These are phyloP conservation scores for Gallinago jamesoni DNA, from an alignment of 2,113 vertebrate genomes.

Conservation along the genomic window DNA sequence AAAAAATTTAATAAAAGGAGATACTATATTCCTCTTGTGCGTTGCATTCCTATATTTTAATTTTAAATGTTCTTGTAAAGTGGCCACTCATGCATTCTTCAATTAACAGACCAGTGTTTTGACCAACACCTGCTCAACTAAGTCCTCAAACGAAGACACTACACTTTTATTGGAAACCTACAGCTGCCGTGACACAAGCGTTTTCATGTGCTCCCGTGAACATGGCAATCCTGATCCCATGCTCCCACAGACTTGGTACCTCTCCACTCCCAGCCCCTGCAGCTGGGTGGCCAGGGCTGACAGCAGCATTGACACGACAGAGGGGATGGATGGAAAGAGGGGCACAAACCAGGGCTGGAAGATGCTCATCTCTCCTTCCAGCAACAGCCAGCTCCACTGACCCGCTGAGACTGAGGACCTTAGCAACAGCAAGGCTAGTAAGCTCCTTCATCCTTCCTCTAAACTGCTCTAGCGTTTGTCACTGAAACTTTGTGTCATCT, in stretches of 20 bases:
- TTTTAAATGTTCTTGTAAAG: neutral
- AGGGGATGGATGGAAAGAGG: no score
- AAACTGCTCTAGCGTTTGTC: neutral
- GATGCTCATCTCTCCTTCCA: neutral
- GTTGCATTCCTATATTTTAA: neutral
- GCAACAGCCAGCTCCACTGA: neutral
- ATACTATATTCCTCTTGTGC: neutral
- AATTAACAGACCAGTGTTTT: neutral
- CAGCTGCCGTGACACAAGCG: neutral
- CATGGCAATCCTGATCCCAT: neutral
- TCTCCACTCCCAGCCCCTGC: neutral
- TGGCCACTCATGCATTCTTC: neutral
- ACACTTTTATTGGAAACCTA: neutral
- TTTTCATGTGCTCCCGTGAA: neutral
- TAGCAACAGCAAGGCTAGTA: neutral
- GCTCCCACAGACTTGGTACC: neutral
- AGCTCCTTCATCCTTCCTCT: neutral
- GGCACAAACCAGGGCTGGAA: fast-evolving
- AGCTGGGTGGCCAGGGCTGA: neutral
- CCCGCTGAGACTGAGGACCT: neutral
- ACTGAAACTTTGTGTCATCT: neutral
- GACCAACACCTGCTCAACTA: neutral
- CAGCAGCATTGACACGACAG: fast-evolving
- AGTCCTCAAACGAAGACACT: neutral
- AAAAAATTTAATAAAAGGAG: neutral